phyloP scores from a whole-genome alignment of 2,113 vertebrate genomes.

The Notiomystis cincta region DNA sequence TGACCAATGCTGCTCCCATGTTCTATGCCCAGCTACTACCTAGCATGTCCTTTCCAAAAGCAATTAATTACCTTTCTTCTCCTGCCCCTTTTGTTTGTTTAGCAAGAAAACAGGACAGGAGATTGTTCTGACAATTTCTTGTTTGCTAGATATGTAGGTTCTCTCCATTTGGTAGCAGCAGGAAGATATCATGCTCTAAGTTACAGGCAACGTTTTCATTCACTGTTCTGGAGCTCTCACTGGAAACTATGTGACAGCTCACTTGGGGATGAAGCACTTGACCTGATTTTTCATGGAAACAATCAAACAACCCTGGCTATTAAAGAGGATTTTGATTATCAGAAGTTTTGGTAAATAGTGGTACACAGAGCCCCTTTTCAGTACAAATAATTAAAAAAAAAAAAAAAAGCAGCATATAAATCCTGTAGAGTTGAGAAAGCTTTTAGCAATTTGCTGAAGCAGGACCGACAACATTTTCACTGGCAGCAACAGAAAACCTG shows the following conservation, averaged over 20 bases:
- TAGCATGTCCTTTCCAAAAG: background rate
- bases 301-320: background rate
- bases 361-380: background rate
- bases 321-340: background rate
- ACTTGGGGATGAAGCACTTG: background rate
- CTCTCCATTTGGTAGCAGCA: background rate
- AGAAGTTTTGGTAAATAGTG: background rate
- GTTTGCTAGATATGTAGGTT: background rate
- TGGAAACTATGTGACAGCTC: background rate
- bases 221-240: background rate
- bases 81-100: background rate
- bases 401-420: background rate
- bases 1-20: background rate
- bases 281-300: background rate
- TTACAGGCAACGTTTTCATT: fast-evolving
- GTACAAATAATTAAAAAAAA: too few species aligned
- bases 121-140: background rate
- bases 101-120: background rate
- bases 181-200: background rate
- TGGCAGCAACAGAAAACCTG: background rate
- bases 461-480: background rate
- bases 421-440: background rate
- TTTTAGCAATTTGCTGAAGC: background rate
- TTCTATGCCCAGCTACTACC: background rate
- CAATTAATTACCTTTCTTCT: background rate